Percentiles rank a stretch among this genome's conserved stretches.
phyloP scores from a whole-genome alignment of 2,888 invertebrate genomes.

The Cyrtodaria siliqua region DNA sequence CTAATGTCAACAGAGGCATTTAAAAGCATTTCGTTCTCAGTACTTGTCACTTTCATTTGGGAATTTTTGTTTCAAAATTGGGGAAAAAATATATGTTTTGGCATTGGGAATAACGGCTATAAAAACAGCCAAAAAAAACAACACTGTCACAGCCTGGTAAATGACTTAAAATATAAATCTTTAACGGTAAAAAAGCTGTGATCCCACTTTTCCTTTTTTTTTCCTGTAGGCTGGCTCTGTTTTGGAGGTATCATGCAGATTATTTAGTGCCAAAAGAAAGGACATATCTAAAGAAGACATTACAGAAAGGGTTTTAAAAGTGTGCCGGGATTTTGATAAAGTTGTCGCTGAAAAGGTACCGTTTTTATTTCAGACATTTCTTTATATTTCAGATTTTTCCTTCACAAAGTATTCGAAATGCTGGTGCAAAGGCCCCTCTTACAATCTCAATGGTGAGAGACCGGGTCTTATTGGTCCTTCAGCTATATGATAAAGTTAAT shows the following conservation, averaged over 20 bases:
- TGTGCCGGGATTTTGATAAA: constrained; percentile 95
- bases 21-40: too few species aligned
- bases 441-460: constrained; percentile 90
- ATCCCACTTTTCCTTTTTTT: too few species aligned
- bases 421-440: constrained; percentile 66
- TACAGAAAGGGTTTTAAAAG: constrained; percentile 93
- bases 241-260: constrained; percentile 4
- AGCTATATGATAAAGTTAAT: constrained; percentile 95
- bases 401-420: constrained; percentile 56
- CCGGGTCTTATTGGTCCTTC: constrained; percentile 95
- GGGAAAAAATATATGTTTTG: too few species aligned
- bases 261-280: constrained; percentile 31
- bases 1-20: too few species aligned
- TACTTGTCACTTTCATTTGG: too few species aligned
- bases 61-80: too few species aligned
- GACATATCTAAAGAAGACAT: constrained; percentile 85
- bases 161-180: too few species aligned
- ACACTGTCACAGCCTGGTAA: too few species aligned
- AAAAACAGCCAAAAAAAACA: too few species aligned
- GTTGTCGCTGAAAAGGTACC: constrained; percentile 92
- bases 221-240: too few species aligned
- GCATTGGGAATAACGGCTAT: too few species aligned
- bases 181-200: too few species aligned
- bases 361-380: constrained; percentile 17
- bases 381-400: constrained; percentile 63